phyloP scores from a whole-genome alignment of 2,888 invertebrate species.

The Platycheirus rosarum region DNA sequence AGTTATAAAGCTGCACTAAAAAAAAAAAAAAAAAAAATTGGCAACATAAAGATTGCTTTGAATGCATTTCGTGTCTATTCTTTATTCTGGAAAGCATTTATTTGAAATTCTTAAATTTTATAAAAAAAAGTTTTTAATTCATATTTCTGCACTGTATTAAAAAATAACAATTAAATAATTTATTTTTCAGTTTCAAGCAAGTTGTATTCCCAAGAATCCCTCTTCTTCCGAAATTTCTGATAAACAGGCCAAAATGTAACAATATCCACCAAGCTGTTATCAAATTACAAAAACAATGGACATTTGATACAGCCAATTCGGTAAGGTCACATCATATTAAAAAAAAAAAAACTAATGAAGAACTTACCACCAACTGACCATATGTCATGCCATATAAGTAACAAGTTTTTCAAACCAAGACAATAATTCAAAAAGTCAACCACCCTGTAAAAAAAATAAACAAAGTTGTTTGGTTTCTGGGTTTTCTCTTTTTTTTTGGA shows the following conservation, averaged over 20 bases:
- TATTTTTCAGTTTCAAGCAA: too few species aligned
- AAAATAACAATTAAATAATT: too few species aligned
- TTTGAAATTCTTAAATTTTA: too few species aligned
- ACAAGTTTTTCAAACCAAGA: constrained; percentile 7
- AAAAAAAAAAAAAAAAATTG: too few species aligned
- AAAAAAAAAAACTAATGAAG: background rate
- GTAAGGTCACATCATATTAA: constrained; percentile 8
- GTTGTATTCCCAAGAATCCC: background rate
- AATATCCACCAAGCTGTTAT: background rate
- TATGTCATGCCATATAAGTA: constrained; percentile 42
- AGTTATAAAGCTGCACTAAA: too few species aligned
- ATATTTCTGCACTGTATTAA: too few species aligned
- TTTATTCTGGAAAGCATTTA: too few species aligned
- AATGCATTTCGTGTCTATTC: too few species aligned
- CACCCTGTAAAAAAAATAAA: constrained; percentile 3
- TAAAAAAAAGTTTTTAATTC: too few species aligned
- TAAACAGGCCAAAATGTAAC: background rate
- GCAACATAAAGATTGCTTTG: too few species aligned
- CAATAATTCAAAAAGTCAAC: background rate
- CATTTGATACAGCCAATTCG: constrained; percentile 30
- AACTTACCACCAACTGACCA: constrained; percentile 30
- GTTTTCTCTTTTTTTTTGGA: constrained; percentile 30
- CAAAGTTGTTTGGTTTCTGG: background rate
- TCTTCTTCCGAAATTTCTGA: too few species aligned
- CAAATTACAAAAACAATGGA: constrained; percentile 15